Percentiles rank a stretch among this genome's conserved stretches.
These are phyloP conservation scores for Zelostemma sp. DNA, from an alignment of 1,140 invertebrate genomes.

Conservation along the genomic window DNA sequence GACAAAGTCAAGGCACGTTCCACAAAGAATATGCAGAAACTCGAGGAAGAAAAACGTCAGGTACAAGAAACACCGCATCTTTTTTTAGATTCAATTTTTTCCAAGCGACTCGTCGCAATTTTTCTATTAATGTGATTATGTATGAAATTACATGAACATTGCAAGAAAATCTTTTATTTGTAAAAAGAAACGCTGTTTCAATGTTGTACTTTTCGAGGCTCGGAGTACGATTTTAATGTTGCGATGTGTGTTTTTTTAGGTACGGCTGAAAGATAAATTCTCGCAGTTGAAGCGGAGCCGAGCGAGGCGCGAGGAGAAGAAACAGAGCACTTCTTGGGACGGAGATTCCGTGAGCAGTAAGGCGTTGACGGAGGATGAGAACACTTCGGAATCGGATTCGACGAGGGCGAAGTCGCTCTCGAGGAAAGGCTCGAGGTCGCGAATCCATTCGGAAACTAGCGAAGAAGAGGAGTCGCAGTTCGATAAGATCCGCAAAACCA, in stretches of 20 bases:
- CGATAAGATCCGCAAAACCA: slow-evolving; percentile 59
- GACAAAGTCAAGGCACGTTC: slow-evolving; percentile 97
- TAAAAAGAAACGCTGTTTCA: too few relatives aligned
- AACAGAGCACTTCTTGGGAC: slow-evolving; percentile 87
- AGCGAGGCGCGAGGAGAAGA: slow-evolving; percentile 87
- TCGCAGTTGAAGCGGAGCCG: slow-evolving; percentile 88
- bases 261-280: slow-evolving; percentile 86
- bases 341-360: slow-evolving; percentile 82
- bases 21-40: slow-evolving; percentile 91
- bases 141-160: too few relatives aligned
- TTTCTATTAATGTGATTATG: too few relatives aligned
- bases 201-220: too few relatives aligned
- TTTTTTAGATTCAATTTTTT: slow-evolving; percentile 1
- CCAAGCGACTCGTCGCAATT: too few relatives aligned
- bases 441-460: slow-evolving; percentile 75
- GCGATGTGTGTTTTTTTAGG: too few relatives aligned
- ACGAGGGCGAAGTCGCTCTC: slow-evolving; percentile 67
- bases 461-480: slow-evolving; percentile 71
- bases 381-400: slow-evolving; percentile 66
- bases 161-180: too few relatives aligned
- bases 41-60: slow-evolving; percentile 89
- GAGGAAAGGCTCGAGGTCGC: slow-evolving; percentile 68
- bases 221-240: too few relatives aligned
- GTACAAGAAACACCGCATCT: slow-evolving; percentile 69
- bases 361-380: slow-evolving; percentile 66